These are phyloP conservation scores for Xestia c-nigrum DNA, from an alignment of 2,888 invertebrate species.

Conservation along the genomic window DNA sequence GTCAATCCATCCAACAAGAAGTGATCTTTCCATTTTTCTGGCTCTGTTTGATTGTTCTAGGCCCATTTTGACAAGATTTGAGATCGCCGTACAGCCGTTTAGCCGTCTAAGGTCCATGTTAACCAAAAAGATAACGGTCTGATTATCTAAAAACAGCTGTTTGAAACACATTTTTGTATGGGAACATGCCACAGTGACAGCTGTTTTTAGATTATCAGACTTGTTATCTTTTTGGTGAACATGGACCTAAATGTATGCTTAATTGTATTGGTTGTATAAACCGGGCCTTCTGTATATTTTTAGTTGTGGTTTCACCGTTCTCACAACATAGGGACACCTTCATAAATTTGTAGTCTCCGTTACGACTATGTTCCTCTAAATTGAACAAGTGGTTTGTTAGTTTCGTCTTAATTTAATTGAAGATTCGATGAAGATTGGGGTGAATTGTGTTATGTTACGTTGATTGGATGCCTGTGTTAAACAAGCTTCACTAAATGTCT, in stretches of 20 bases:
- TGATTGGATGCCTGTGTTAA: background rate
- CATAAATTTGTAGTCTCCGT: conserved; percentile 57
- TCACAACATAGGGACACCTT: conserved; percentile 48
- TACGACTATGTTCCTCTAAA: conserved; percentile 54
- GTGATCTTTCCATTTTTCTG: background rate
- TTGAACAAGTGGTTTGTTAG: conserved; percentile 53
- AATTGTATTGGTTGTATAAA: background rate
- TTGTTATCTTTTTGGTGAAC: no score
- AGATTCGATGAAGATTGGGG: conserved; percentile 32
- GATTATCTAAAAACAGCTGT: no score
- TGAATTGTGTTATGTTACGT: background rate
- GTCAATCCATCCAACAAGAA: background rate
- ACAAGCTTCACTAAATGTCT: background rate
- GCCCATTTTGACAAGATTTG: background rate
- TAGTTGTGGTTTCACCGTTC: background rate
- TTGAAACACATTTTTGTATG: no score
- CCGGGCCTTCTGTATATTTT: conserved; percentile 2
- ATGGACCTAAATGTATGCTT: no score
- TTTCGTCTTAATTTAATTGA: conserved; percentile 41
- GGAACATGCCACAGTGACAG: no score
- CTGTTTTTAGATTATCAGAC: no score
- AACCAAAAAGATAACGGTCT: no score
- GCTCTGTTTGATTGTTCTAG: background rate
- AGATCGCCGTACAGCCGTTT: background rate
- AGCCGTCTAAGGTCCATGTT: no score